Evolutionary conservation across 92 coral and sea anemone species (phyloP).

Genomic region (Metridium senile): DNA sequence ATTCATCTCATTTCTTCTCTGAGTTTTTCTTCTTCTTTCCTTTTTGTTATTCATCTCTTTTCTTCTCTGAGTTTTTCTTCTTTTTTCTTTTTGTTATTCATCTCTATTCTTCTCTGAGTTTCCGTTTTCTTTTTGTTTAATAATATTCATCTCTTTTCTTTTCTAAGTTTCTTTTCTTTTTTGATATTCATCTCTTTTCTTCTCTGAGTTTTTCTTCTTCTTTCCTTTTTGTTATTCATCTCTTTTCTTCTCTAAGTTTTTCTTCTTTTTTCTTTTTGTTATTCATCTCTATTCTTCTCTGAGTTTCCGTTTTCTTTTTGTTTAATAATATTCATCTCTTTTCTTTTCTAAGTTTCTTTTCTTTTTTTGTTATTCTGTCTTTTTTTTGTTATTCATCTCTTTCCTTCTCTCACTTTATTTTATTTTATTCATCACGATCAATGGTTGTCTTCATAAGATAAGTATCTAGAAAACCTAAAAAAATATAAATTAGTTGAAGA

Average conservation of each 20-base stretch:
- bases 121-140: too few relatives aligned
- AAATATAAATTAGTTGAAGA: background rate
- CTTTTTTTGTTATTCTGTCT: background rate
- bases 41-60: background rate
- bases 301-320: background rate
- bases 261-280: background rate
- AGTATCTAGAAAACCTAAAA: too few relatives aligned
- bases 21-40: background rate
- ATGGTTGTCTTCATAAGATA: too few relatives aligned
- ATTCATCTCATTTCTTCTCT: background rate
- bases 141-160: too few relatives aligned
- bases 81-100: too few relatives aligned
- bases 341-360: background rate
- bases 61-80: background rate
- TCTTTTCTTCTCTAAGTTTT: background rate
- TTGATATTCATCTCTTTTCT: too few relatives aligned
- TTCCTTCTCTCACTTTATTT: too few relatives aligned
- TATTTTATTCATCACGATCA: too few relatives aligned
- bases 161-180: too few relatives aligned
- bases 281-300: background rate
- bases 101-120: too few relatives aligned
- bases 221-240: background rate
- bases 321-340: background rate
- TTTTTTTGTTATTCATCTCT: background rate
- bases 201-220: background rate